Conservation (phyloP, 37 sponge, comb jelly and placozoan genomes). For the Cliona cf. orientalis region DNA sequence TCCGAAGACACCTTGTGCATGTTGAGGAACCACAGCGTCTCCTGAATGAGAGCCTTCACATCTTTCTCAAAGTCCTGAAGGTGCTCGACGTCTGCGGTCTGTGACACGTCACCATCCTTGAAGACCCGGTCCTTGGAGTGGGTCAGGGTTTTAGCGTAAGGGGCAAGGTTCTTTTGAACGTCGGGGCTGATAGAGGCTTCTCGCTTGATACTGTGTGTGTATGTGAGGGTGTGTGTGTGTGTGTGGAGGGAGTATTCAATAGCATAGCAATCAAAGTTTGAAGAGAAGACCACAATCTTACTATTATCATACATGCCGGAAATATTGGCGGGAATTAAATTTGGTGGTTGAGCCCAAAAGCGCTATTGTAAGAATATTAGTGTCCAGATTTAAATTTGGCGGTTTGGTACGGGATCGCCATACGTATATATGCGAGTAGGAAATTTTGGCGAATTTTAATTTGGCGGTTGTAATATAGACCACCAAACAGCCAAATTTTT, state of each 20-base stretch:
- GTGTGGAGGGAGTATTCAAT: neutral
- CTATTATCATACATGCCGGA: slow-evolving; percentile 3
- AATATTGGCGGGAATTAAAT: too few species aligned
- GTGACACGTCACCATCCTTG: slow-evolving; percentile 19
- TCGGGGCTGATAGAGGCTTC: slow-evolving; percentile 43
- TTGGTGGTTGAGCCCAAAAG: too few species aligned
- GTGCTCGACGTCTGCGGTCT: slow-evolving; percentile 57
- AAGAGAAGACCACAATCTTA: neutral
- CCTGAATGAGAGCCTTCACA: slow-evolving; percentile 62
- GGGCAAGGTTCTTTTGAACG: slow-evolving; percentile 38
- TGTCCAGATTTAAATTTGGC: too few species aligned
- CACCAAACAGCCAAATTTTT: too few species aligned
- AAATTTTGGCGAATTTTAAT: too few species aligned
- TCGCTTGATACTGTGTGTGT: slow-evolving; percentile 45
- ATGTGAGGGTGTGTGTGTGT: too few species aligned
- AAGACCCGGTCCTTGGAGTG: slow-evolving; percentile 58
- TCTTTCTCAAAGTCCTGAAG: slow-evolving; percentile 53
- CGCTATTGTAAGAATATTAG: too few species aligned
- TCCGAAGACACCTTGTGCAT: slow-evolving; percentile 68
- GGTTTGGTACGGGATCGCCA: too few species aligned
- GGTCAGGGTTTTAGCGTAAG: slow-evolving; percentile 13
- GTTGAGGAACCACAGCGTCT: slow-evolving; percentile 65
- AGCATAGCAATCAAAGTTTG: neutral
- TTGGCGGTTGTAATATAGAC: too few species aligned
- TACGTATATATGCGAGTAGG: too few species aligned